These are phyloP conservation scores for Antigone vipio DNA, from an alignment of 2,113 vertebrate species.

Conservation along the genomic window DNA sequence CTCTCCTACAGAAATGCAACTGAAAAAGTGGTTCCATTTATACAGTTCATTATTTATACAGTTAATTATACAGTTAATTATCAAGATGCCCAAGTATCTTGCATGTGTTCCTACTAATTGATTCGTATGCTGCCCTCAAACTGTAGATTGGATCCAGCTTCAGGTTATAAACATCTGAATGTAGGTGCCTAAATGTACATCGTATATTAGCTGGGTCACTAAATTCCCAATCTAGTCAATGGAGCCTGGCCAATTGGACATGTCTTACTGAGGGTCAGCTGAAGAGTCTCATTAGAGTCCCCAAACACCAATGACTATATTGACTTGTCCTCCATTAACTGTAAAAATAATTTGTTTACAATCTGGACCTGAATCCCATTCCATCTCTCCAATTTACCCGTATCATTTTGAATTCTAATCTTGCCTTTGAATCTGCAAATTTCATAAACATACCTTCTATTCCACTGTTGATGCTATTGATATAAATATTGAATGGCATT, in stretches of 20 bases:
- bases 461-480: background rate
- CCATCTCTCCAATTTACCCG: background rate
- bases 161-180: background rate
- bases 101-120: background rate
- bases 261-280: background rate
- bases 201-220: background rate
- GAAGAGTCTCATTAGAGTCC: background rate
- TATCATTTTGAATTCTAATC: background rate
- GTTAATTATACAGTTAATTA: background rate
- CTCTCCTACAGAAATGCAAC: background rate
- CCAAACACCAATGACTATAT: background rate
- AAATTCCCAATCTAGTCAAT: background rate
- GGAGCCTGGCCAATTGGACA: background rate
- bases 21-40: background rate
- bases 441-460: background rate
- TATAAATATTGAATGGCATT: background rate
- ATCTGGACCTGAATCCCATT: background rate
- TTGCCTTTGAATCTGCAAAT: background rate
- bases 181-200: background rate
- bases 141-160: background rate
- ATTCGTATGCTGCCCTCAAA: background rate
- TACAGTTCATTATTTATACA: background rate
- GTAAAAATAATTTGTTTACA: slow-evolving; percentile 25
- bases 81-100: background rate
- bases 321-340: slow-evolving; percentile 1